These are phyloP conservation scores for Anguilla obscura DNA, from an alignment of 2,797 vertebrate species.

Conservation along the genomic window DNA sequence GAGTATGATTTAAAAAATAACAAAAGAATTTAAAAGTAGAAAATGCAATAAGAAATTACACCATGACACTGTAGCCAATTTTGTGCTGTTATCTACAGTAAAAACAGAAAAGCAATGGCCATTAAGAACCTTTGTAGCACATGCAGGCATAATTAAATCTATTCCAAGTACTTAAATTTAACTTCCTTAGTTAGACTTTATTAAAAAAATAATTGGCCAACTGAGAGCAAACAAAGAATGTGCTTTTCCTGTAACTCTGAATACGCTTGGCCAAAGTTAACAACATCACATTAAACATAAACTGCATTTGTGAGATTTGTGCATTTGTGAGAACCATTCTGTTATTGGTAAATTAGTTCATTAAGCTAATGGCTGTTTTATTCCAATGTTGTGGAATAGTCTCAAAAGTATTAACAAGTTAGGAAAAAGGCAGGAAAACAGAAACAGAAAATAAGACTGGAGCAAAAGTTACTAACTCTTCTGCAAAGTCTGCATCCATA, in stretches of 20 bases:
- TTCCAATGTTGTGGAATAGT: neutral
- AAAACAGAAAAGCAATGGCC: neutral
- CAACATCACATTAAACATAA: neutral
- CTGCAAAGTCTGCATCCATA: conserved; percentile 72
- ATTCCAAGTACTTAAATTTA: too few species aligned
- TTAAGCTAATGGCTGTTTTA: neutral
- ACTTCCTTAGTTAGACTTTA: too few species aligned
- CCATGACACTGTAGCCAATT: neutral
- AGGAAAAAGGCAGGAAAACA: neutral
- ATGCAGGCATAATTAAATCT: too few species aligned
- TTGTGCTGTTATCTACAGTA: neutral
- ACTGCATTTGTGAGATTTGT: neutral
- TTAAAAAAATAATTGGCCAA: too few species aligned
- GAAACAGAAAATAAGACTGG: neutral
- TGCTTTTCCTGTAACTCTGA: neutral
- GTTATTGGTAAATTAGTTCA: neutral
- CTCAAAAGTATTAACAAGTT: neutral
- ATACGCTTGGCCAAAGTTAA: neutral
- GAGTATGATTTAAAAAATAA: too few species aligned
- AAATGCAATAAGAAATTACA: too few species aligned
- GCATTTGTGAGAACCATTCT: neutral
- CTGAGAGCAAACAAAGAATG: neutral
- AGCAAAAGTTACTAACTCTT: conserved; percentile 78
- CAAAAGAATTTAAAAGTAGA: too few species aligned
- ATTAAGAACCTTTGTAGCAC: neutral